Evolutionary conservation across 2,888 invertebrate genomes (phyloP), one percentile per base, ranked within the genome.

Genomic region (Microplitis manilae): DNA sequence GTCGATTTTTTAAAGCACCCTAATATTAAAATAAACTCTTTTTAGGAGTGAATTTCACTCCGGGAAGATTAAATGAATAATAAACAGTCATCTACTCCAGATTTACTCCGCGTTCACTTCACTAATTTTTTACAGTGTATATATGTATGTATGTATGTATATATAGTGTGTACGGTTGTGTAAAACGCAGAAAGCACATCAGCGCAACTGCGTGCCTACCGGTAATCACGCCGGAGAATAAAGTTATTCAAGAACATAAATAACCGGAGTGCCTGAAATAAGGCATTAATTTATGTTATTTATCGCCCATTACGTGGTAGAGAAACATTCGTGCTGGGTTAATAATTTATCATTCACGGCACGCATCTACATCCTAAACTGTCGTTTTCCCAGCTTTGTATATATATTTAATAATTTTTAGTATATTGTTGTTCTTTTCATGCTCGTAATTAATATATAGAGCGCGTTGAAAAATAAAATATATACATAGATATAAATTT

Each of bases 211-310:
- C 89, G 89, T 89, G 89, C 86, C 87, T 88, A 86, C 84, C 85
- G 87, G 89, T 89, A 89, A 89, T 89, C 88, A 89, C 86, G 87
- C 87, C 85, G 85, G 84, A 85, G 89, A 87, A 89, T 89, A 89
- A 89, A 89, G 89, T 89, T 89, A 89, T 89, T 89, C 89, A 85
- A 85, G 85, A 85, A 85, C 87, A 89, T 89, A 89, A 89, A 89
- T 89, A 89, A 89, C 87, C 87, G 83, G 85, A 86, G 86, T 86
- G 88, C 87, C 88, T 87, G 86, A 89, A 87, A 87, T 87, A 87
- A 88, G 87, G 89, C 88, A 89, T 89, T 89, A 89, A 89, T 89
- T 89, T 88, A 88, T 87, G 89, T 89, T 89, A 89, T 89, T 89
- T 89, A 89, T 89, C 87, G 88, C 85, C 89, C 88, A 89, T 89